A percentile compares a stretch with the other conserved stretches of the same genome.
Evolutionary conservation across 2,797 vertebrate genomes (phyloP).

Genomic region (Arctocebus calabarensis): DNA sequence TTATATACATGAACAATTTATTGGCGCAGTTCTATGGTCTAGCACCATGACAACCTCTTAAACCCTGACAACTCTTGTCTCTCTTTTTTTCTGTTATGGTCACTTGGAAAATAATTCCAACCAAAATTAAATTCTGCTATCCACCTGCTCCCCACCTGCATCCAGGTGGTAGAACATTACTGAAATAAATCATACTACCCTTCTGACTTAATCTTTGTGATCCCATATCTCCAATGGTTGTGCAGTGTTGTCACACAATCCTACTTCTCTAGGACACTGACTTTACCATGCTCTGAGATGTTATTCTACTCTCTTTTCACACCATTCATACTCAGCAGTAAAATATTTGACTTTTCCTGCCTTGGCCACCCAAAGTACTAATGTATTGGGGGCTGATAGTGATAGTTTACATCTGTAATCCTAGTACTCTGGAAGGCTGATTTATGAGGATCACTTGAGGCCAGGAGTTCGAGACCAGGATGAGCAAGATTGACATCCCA

Average conservation of each 20-base stretch:
- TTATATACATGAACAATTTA: slow-evolving; percentile 36
- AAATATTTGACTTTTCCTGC: not conserved
- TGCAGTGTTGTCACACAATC: not conserved
- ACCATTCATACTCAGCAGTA: not conserved
- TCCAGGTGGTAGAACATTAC: not conserved
- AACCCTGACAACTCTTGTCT: not conserved
- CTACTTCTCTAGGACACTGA: not conserved
- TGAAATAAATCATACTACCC: not conserved
- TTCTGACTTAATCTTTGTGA: slow-evolving; percentile 23
- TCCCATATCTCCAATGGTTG: not conserved
- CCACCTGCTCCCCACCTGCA: not conserved
- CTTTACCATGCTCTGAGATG: not conserved
- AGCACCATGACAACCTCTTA: not conserved
- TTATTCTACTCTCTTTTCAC: not conserved
- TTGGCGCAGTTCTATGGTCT: slow-evolving; percentile 28
- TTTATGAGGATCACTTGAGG: not conserved
- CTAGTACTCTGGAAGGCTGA: not conserved
- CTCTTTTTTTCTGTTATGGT: slow-evolving; percentile 7
- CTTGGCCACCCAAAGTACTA: not conserved
- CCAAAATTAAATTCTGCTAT: not conserved
- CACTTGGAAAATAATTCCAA: not conserved
- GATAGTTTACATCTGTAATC: not conserved
- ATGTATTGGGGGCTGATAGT: not conserved
- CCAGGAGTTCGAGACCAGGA: not conserved
- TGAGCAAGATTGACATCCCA: not conserved